Conservation (phyloP, 2,888 invertebrate species). For the Zygogramma bicolorata region DNA sequence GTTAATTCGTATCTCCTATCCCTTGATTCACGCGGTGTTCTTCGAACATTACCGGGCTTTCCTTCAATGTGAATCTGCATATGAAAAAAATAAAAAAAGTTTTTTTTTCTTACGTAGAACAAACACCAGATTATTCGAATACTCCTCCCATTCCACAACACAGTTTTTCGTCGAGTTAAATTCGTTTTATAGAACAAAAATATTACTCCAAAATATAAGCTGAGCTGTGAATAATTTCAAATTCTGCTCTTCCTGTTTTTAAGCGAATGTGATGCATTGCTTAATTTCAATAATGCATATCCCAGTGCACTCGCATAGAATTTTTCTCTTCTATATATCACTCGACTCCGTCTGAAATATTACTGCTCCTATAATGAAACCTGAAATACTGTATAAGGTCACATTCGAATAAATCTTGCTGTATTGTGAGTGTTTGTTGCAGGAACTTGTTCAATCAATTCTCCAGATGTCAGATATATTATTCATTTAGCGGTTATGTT, state of each 20-base stretch:
- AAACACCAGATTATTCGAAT: no score
- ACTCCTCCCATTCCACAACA: no score
- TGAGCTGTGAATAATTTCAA: not conserved
- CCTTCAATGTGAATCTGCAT: no score
- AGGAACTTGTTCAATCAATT: conserved; percentile 1
- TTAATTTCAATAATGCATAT: conserved; percentile 5
- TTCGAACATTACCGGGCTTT: no score
- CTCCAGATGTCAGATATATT: not conserved
- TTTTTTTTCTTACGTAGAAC: no score
- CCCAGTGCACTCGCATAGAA: conserved; percentile 6
- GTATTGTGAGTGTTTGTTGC: not conserved
- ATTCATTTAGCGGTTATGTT: not conserved
- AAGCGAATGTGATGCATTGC: conserved; percentile 5
- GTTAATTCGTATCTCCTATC: no score
- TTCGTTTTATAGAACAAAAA: not conserved
- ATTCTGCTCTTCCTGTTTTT: not conserved
- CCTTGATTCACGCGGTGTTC: no score
- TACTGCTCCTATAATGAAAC: conserved; percentile 3
- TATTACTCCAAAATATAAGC: not conserved
- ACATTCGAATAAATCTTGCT: not conserved
- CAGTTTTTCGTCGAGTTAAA: not conserved
- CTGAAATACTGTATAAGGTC: conserved; percentile 4
- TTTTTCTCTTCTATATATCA: conserved; percentile 4
- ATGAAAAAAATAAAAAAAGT: no score
- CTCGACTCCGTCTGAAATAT: conserved; percentile 6